A percentile compares a stretch with the other conserved stretches of the same genome.
Conservation (phyloP, 2,113 vertebrate genomes). For the Tricholaema leucomelas region DNA sequence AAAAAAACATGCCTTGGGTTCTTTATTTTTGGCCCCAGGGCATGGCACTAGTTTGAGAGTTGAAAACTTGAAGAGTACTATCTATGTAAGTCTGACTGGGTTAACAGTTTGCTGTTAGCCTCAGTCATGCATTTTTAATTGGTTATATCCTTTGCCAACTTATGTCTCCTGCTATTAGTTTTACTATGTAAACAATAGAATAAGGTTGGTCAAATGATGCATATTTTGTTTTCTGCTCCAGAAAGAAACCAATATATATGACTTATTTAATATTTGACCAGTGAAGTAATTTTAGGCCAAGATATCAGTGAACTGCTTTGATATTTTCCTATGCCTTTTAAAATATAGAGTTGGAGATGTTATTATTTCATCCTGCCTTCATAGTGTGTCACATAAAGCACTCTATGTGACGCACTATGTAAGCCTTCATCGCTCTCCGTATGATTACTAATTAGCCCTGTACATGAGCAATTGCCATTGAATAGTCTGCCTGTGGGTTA, state of each 20-base stretch:
- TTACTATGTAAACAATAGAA: neutral
- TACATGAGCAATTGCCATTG: rapidly evolving
- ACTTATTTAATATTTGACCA: neutral
- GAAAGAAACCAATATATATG: neutral
- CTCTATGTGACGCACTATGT: too few relatives aligned
- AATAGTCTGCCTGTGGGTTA: neutral
- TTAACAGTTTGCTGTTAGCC: neutral
- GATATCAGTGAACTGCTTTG: neutral
- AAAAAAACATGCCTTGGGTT: neutral
- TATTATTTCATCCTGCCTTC: neutral
- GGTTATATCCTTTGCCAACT: neutral
- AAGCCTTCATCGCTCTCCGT: neutral
- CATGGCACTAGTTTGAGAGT: neutral
- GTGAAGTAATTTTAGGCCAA: neutral
- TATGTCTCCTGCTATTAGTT: neutral
- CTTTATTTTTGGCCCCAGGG: neutral
- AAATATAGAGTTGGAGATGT: neutral
- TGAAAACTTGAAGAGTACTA: neutral
- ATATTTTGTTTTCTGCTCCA: neutral
- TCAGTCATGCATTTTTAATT: neutral
- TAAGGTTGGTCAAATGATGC: neutral
- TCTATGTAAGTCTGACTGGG: neutral
- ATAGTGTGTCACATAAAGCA: neutral
- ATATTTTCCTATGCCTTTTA: neutral
- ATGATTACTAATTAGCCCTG: too few relatives aligned